Evolutionary conservation across 2,888 invertebrate species (phyloP).

Genomic region (Leptopilina syphax): DNA sequence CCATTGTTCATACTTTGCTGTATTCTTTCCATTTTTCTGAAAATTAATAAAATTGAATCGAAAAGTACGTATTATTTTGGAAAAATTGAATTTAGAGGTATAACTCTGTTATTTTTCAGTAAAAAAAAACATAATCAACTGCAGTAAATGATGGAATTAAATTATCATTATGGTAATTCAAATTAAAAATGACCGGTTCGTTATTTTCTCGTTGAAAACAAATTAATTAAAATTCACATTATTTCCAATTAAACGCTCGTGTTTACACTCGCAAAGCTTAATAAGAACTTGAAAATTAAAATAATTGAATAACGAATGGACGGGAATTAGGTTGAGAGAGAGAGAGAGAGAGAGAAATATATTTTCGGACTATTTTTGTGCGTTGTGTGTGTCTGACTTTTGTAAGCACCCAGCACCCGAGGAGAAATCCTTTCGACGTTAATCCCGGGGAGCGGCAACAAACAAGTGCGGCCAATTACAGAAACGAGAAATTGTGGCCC

Average conservation of each 20-base stretch:
- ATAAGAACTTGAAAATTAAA: slow-evolving; percentile 3
- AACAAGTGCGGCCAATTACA: slow-evolving; percentile 34
- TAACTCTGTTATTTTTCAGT: too few relatives aligned
- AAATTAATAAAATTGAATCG: too few relatives aligned
- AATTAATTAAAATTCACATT: background rate
- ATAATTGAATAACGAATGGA: slow-evolving; percentile 4
- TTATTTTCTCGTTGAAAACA: too few relatives aligned
- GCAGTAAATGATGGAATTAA: too few relatives aligned
- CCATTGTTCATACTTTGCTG: too few relatives aligned
- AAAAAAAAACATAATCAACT: too few relatives aligned
- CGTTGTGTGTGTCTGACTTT: background rate
- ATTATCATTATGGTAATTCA: too few relatives aligned
- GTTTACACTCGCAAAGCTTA: background rate
- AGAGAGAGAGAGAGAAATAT: background rate
- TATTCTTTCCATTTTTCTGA: too few relatives aligned
- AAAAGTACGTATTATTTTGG: too few relatives aligned
- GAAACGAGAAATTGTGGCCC: slow-evolving; percentile 37
- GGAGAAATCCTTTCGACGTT: background rate
- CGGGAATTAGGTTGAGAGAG: background rate
- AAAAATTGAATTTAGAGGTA: too few relatives aligned
- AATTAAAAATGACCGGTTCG: too few relatives aligned
- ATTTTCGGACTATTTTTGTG: background rate
- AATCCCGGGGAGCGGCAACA: background rate
- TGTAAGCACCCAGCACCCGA: background rate
- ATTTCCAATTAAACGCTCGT: background rate